Base-by-base conservation (phyloP, 1,140 invertebrate genomes). In the Procambarus clarkii region DNA sequence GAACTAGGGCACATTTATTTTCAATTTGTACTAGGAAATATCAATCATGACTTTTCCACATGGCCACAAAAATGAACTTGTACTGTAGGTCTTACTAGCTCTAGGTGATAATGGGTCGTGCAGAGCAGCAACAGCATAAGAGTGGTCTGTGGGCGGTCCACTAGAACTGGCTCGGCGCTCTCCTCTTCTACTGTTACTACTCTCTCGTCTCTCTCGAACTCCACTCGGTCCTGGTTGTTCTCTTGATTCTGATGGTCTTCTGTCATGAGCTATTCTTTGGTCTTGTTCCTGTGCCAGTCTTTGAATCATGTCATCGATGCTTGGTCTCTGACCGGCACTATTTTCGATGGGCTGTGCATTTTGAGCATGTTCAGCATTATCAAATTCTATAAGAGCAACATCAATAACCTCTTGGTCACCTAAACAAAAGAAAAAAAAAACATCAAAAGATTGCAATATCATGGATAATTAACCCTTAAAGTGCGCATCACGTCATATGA, bases 281-380 rank as follows among this genome's bases (percentile, higher is more conserved):
- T 94, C 95, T 86, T 95, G 95, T 90, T 95, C 93, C 69, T 94
- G 93, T 44, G 96, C 97, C 74, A 97, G 94, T 34, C 96, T 96
- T 91, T 96, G 95, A 80, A 97, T 97, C 94, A 97, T 95, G 83
- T 96, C 95, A 94, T 97, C 97, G 83, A 97, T 97, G 85, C 97
- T 96, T 0, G 96, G 96, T 88, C 96, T 95, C 54, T 95, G 71
- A 18, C 58, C 76, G 69, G 46, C 24, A 3, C 11, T 21, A 71
- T 83, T n/a, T 21, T 77, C 83, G 24, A 80, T 88, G 74, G 64
- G 21, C 58, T 54, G 71, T 58, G 71, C 71, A 58, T 44, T 83
- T 69, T 64, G 88, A 21, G 18, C 21, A 34, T 34, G 34, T 34
- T 34, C 34, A 15, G 58, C 24, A 74, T 13, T 80, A 2, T 92